Conservation (phyloP, 2,888 invertebrate species). For the Polyommatus icarus region DNA sequence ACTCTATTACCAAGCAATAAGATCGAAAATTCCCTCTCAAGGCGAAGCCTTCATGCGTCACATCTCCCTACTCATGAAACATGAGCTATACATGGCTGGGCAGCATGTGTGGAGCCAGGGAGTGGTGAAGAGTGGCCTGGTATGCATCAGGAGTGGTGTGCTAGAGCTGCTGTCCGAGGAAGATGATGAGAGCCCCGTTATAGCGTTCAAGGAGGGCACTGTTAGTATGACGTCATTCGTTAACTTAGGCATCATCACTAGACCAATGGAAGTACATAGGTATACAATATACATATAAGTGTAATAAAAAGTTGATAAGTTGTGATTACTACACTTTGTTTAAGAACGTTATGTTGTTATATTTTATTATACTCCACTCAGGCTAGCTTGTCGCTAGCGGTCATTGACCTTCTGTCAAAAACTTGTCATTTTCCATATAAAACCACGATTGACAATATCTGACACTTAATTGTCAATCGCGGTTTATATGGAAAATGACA, state of each 20-base stretch:
- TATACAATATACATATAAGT: too few species aligned
- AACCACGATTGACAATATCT: too few species aligned
- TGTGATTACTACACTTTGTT: too few species aligned
- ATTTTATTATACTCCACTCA: too few species aligned
- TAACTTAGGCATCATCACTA: background rate
- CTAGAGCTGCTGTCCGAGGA: constrained; percentile 77
- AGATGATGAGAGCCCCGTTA: constrained; percentile 77
- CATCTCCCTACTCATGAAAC: constrained; percentile 65
- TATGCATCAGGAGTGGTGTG: constrained; percentile 70
- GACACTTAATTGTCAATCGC: too few species aligned
- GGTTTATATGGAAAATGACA: too few species aligned
- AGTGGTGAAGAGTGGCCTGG: constrained; percentile 69
- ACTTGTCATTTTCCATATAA: too few species aligned
- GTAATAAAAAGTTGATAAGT: too few species aligned
- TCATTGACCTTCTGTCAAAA: too few species aligned
- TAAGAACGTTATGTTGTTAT: too few species aligned
- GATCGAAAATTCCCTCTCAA: constrained; percentile 37
- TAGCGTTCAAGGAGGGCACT: constrained; percentile 73
- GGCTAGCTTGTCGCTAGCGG: too few species aligned
- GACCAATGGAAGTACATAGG: too few species aligned
- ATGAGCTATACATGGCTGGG: constrained; percentile 64
- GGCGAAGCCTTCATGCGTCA: constrained; percentile 71
- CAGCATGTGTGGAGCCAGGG: constrained; percentile 71
- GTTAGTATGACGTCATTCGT: constrained; percentile 51
- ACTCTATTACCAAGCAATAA: background rate